A percentile compares a stretch with the other conserved stretches of the same genome.
Conservation (phyloP, 1,140 invertebrate genomes). For the Philotrypesis tridentata region DNA sequence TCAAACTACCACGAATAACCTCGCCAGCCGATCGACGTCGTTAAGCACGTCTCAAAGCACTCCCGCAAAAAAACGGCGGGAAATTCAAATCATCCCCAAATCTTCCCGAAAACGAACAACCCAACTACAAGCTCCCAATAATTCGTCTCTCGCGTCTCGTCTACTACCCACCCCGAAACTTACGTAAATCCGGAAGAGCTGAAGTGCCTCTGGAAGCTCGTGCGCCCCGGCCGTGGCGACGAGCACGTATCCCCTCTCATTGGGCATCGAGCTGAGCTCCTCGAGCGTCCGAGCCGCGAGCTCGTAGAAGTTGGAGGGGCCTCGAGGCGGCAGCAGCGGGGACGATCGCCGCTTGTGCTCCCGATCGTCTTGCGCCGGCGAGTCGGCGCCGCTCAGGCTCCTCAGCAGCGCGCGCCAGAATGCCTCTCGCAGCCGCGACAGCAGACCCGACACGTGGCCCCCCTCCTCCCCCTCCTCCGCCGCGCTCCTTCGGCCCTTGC, state of each 20-base stretch:
- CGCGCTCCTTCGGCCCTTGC: not conserved
- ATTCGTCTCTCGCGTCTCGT: too few species aligned
- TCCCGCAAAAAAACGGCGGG: too few species aligned
- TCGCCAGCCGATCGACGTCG: too few species aligned
- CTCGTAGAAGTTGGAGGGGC: constrained; percentile 36
- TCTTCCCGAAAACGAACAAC: too few species aligned
- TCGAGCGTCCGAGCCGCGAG: constrained; percentile 51
- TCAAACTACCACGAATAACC: too few species aligned
- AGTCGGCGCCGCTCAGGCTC: constrained; percentile 40
- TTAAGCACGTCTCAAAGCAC: too few species aligned
- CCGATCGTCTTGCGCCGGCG: not conserved
- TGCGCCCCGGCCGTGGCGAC: constrained; percentile 43
- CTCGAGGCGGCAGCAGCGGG: too few species aligned
- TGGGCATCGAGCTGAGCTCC: constrained; percentile 52
- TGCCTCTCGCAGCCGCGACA: constrained; percentile 56
- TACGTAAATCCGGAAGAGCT: constrained; percentile 56
- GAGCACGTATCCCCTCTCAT: constrained; percentile 59
- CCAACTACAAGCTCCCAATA: too few species aligned
- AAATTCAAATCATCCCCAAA: too few species aligned
- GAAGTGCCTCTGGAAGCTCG: constrained; percentile 46
- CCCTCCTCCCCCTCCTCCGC: not conserved
- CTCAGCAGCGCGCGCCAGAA: constrained; percentile 52
- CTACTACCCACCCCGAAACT: too few species aligned
- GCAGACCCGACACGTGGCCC: constrained; percentile 55
- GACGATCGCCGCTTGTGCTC: not conserved